phyloP scores from a whole-genome alignment of 2,888 invertebrate genomes.

The Dolichomitus sp. region DNA sequence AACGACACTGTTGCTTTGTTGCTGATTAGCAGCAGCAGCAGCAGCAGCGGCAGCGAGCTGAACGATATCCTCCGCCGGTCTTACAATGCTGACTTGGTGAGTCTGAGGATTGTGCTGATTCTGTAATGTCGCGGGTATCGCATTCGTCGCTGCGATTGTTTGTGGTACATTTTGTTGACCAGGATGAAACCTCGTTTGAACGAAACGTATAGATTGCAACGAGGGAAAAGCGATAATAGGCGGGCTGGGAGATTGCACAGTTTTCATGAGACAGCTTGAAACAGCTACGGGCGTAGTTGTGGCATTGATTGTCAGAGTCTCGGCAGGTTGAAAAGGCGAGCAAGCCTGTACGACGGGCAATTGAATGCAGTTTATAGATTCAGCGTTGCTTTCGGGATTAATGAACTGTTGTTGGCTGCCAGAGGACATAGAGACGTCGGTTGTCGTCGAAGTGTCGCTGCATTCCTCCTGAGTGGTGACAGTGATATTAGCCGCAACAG shows the following conservation, averaged over 20 bases:
- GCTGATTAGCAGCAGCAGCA: constrained; percentile 59
- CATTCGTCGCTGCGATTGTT: constrained; percentile 46
- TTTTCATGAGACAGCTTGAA: constrained; percentile 81
- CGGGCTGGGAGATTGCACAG: constrained; percentile 80
- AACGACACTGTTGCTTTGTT: constrained; percentile 63
- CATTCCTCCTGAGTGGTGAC: constrained; percentile 82
- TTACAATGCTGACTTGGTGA: constrained; percentile 78
- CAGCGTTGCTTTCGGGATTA: constrained; percentile 61
- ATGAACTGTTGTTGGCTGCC: constrained; percentile 72
- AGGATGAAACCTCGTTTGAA: constrained; percentile 81
- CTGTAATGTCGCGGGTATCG: constrained; percentile 62
- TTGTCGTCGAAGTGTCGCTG: constrained; percentile 79
- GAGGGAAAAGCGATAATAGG: constrained; percentile 84
- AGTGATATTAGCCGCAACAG: constrained; percentile 82
- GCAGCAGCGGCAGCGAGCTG: constrained; percentile 72
- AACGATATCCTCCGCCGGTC: constrained; percentile 79
- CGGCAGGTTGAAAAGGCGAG: constrained; percentile 79
- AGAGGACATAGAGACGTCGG: constrained; percentile 74
- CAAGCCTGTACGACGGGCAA: constrained; percentile 79
- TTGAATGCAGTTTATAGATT: constrained; percentile 80
- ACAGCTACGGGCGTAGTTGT: constrained; percentile 77
- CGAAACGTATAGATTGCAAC: constrained; percentile 83
- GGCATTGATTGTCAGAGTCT: constrained; percentile 65
- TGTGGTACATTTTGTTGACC: constrained; percentile 58
- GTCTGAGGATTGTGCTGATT: constrained; percentile 70